phyloP scores from a whole-genome alignment of 1,140 invertebrate species.

The Scylla paramamosain region DNA sequence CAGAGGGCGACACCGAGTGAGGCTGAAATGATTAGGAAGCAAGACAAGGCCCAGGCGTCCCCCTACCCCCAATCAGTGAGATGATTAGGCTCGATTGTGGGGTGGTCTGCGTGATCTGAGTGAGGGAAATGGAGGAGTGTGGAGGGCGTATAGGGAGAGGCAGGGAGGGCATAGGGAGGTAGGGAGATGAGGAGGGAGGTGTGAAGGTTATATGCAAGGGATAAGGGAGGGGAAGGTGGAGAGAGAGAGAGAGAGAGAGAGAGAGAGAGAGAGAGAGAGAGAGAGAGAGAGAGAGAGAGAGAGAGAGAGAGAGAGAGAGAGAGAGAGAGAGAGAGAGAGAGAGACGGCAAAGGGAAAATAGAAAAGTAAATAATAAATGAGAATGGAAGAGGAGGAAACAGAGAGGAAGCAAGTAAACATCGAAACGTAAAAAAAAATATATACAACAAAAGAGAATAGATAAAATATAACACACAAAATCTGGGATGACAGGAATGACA shows the following conservation, averaged over 20 bases:
- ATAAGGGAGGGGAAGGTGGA: too few species aligned
- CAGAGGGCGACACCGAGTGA: neutral
- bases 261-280: conserved; percentile 6
- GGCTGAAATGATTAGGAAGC: neutral
- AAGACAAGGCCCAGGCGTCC: neutral
- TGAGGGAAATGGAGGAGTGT: conserved; percentile 3
- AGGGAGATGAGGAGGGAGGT: too few species aligned
- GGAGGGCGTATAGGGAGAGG: neutral
- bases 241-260: neutral
- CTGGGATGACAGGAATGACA: too few species aligned
- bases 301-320: neutral
- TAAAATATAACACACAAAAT: too few species aligned
- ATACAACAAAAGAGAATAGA: too few species aligned
- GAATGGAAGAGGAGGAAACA: neutral
- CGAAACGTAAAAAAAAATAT: too few species aligned
- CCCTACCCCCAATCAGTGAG: neutral
- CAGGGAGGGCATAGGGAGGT: neutral
- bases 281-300: neutral
- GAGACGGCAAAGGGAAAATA: neutral
- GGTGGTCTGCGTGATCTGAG: neutral
- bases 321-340: neutral
- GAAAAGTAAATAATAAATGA: neutral
- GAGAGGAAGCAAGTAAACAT: neutral
- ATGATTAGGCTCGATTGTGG: conserved; percentile 12
- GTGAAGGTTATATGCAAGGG: too few species aligned